Evolutionary conservation across 1,140 invertebrate genomes (phyloP), one percentile per base, ranked within the genome.

Genomic region (Brachionus rotundiformis): DNA sequence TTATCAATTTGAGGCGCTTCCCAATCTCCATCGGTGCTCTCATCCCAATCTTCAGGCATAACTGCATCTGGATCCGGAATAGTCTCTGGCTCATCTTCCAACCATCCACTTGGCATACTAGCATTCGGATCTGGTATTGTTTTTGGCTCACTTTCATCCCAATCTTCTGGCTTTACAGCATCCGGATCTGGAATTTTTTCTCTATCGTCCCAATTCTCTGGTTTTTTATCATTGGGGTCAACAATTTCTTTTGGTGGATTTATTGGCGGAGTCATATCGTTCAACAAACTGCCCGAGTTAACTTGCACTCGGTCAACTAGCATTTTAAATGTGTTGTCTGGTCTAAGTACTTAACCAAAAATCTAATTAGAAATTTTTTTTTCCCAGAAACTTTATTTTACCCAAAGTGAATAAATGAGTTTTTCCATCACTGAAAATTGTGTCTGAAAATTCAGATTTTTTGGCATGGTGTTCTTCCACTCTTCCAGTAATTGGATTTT

Each of bases 21-120:
- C 96, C 96, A 99, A 87, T 94, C 93, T 0, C 97, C 97, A 89
- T 99, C 97, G 92, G 98, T 98, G 83, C 97, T 95, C 63, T 93
- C 91, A 89, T 99, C 96, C 96, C 96, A 98, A 87, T 98, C 96
- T 0, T 91, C 91, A 0, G 96, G 96, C 89, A 95, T 96, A 36
- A 91, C 88, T 7, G 95, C 93, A 54, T 92, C 91, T 0, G 94
- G 92, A 89, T 98, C 95, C 83, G 94, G 91, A 82, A 98, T 93
- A 86, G 93, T 92, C 59, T 92, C 90, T 0, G 93, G 91, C 88
- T 98, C 96, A 85, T 97, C 92, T 83, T 98, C 95, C 8, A 98
- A 82, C 88, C 88, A 89, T 23, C 86, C 88, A 44, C 84, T 84
- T 27, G 88, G 88, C 76, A 85, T 88, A 27, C 81, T 84, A 23